Evolutionary conservation across 2,797 vertebrate genomes (phyloP), one percentile per base, ranked within the genome.

Genomic region (Streptopelia turtur): DNA sequence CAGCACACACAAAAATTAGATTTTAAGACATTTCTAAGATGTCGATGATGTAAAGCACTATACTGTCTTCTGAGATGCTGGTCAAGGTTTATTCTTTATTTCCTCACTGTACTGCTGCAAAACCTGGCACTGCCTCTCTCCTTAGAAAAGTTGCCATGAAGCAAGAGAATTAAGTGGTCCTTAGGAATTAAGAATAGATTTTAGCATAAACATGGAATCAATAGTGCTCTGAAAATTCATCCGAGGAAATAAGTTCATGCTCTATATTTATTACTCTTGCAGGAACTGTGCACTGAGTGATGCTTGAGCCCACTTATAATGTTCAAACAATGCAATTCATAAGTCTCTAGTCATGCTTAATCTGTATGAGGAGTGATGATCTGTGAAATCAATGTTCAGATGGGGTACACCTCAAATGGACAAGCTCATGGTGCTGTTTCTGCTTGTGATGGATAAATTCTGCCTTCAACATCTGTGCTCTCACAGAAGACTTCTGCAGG

Each of bases 391-490:
- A 24, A 24, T 22, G 55, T 27, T 85, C 45, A 59, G 13, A 20
- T 17, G 23, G 8, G 35, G 9, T 41, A 37, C 16, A 23, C 35
- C 28, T 53, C 31, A 41, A 59, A 61, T 3, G 24, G 59, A 66
- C 17, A 43, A 47, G 55, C 22, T 66, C 39, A 35, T 0, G 0
- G 35, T 1, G 1, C 27, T 64, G 12, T 28, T 89, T 63, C 63
- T 82, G 5, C 41, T 33, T 43, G 24, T 13, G 31, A 3, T 23
- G 37, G 41, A 15, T 56, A 59, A 79, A 74, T 69, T 43, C 70
- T 89, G 59, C n/a, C 25, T 84, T 43, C 45, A 31, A 11, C 49
- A 45, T 23, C 28, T 39, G 14, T 45, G 74, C 16, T 65, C 52
- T 69, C 31, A 37, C 16, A 35, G 49, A 70, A 56, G 16, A 45